Evolutionary conservation across 2,888 invertebrate genomes (phyloP).

Genomic region (Malthinus flaveolus): DNA sequence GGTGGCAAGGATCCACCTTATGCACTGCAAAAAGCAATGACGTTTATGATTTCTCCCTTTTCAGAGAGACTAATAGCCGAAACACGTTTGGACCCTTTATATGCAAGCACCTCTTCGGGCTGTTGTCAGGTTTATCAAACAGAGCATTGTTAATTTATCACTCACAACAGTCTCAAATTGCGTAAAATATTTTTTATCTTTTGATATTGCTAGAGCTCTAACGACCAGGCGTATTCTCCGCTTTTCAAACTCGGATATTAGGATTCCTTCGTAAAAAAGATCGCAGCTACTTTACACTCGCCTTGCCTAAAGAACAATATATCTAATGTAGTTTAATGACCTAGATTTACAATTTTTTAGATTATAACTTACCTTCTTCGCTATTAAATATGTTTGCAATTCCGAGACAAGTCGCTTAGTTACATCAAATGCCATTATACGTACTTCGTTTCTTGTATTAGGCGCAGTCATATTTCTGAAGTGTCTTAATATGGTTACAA

Average conservation of each 20-base stretch:
- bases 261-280: conserved; percentile 1
- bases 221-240: background rate
- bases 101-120: no score
- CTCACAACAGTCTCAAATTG: background rate
- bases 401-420: no score
- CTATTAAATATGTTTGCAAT: no score
- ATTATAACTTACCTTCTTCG: no score
- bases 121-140: background rate
- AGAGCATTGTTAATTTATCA: background rate
- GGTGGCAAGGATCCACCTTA: background rate
- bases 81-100: no score
- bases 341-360: background rate
- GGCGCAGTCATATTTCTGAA: background rate
- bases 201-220: background rate
- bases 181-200: background rate
- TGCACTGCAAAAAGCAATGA: conserved; percentile 2
- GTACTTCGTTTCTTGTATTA: conserved; percentile 18
- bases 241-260: background rate
- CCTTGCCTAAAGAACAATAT: background rate
- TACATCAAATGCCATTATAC: conserved; percentile 1
- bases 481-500: background rate
- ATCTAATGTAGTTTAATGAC: no score
- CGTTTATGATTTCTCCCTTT: background rate
- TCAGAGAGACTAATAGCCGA: no score
- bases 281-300: background rate